phyloP scores from a whole-genome alignment of 2,888 invertebrate genomes.

The Aethes cnicana region DNA sequence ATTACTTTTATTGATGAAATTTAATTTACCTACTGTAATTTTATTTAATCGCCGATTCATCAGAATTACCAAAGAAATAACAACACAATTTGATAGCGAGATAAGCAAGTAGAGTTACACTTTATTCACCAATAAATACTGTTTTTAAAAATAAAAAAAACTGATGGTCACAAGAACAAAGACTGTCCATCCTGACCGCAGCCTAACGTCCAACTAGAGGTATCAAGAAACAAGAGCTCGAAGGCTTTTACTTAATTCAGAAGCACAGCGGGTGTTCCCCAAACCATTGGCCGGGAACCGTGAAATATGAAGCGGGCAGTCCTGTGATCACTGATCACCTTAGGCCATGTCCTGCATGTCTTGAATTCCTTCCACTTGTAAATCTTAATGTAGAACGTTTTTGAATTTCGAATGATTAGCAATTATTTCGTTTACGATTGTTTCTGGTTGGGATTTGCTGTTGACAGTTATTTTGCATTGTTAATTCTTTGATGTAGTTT shows the following conservation, averaged over 20 bases:
- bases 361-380: conserved; percentile 63
- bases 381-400: conserved; percentile 45
- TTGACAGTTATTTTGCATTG: conserved; percentile 6
- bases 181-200: conserved; percentile 38
- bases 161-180: background rate
- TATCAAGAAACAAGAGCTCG: conserved; percentile 84
- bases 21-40: too few species aligned
- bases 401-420: conserved; percentile 33
- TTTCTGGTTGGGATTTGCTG: background rate
- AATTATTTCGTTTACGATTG: conserved; percentile 22
- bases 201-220: conserved; percentile 65
- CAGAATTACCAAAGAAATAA: too few species aligned
- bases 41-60: too few species aligned
- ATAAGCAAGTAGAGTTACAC: too few species aligned
- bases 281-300: conserved; percentile 70
- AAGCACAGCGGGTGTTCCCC: conserved; percentile 86
- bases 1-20: too few species aligned
- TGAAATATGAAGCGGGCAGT: conserved; percentile 75
- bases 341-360: conserved; percentile 69
- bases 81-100: too few species aligned
- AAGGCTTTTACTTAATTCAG: conserved; percentile 88
- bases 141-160: too few species aligned
- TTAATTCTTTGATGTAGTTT: conserved; percentile 15
- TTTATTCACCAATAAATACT: too few species aligned
- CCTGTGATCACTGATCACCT: conserved; percentile 61